A percentile compares a stretch with the other conserved stretches of the same genome.
Evolutionary conservation across 2,888 invertebrate species (phyloP).

Genomic region (Odontocolon sp.): DNA sequence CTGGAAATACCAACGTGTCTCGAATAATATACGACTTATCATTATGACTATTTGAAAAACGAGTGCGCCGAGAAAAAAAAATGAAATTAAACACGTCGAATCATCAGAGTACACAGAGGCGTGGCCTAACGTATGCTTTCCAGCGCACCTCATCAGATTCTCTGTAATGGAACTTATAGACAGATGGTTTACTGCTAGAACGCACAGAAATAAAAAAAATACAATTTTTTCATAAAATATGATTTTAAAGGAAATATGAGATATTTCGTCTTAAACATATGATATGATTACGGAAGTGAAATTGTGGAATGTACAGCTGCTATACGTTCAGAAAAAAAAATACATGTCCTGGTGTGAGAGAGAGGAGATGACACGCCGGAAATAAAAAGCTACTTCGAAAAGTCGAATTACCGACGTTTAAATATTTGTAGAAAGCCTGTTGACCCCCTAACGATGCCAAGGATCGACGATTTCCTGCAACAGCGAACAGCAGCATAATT

Average conservation of each 20-base stretch:
- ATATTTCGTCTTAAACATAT: too few relatives aligned
- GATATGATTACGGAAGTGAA: too few relatives aligned
- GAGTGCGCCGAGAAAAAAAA: neutral
- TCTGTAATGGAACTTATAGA: neutral
- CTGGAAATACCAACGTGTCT: conserved; percentile 21
- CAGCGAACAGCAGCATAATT: conserved; percentile 32
- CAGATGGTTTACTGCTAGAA: too few relatives aligned
- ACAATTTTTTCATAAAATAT: too few relatives aligned
- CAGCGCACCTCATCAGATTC: conserved; percentile 11
- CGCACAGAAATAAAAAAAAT: too few relatives aligned
- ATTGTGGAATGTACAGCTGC: too few relatives aligned
- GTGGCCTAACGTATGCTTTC: conserved; percentile 46
- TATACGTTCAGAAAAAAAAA: neutral
- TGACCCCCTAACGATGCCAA: conserved; percentile 19
- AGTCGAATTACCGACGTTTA: conserved; percentile 49
- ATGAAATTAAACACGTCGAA: conserved; percentile 55
- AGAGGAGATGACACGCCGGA: neutral
- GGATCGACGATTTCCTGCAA: conserved; percentile 31
- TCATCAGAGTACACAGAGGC: conserved; percentile 60
- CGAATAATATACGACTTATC: conserved; percentile 46
- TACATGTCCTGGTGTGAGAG: neutral
- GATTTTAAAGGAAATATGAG: too few relatives aligned
- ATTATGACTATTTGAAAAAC: conserved; percentile 35
- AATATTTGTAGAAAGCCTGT: conserved; percentile 58
- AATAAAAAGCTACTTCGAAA: conserved; percentile 22